These are phyloP conservation scores for Cheilosia pagana DNA, from an alignment of 2,888 invertebrate species.

Conservation along the genomic window DNA sequence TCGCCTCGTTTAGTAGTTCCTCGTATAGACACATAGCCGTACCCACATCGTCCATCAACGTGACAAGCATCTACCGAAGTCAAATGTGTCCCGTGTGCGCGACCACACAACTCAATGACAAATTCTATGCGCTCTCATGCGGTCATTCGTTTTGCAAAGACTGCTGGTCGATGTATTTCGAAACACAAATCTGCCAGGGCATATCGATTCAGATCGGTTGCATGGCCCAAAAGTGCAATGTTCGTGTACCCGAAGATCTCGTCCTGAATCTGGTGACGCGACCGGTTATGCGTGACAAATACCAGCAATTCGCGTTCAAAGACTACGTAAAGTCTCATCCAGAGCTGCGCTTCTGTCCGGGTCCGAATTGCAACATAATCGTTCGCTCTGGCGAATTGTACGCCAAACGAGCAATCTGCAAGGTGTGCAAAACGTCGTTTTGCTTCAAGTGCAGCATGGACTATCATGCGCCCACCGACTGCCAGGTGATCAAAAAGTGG, in stretches of 20 bases:
- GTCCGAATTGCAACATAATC: slow-evolving; percentile 96
- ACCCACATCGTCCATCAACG: slow-evolving; percentile 50
- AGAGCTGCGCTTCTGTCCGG: slow-evolving; percentile 95
- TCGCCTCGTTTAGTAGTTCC: slow-evolving; percentile 63
- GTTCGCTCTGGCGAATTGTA: slow-evolving; percentile 92
- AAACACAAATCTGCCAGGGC: slow-evolving; percentile 96
- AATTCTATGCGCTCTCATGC: slow-evolving; percentile 93
- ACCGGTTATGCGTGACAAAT: slow-evolving; percentile 93
- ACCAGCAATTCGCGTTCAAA: slow-evolving; percentile 97
- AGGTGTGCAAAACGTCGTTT: slow-evolving; percentile 93
- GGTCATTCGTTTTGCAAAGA: slow-evolving; percentile 97
- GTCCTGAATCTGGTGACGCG: slow-evolving; percentile 93
- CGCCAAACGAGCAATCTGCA: slow-evolving; percentile 94
- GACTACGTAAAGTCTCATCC: slow-evolving; percentile 98
- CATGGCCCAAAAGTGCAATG: slow-evolving; percentile 97
- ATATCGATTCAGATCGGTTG: slow-evolving; percentile 95
- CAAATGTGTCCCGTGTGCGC: slow-evolving; percentile 92
- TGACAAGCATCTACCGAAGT: slow-evolving; percentile 80
- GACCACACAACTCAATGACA: slow-evolving; percentile 86
- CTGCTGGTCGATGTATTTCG: slow-evolving; percentile 98
- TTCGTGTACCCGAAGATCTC: slow-evolving; percentile 98
- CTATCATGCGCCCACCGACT: slow-evolving; percentile 99
- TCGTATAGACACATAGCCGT: slow-evolving; percentile 56
- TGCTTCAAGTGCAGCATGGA: slow-evolving; percentile 98
- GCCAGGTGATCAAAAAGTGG: slow-evolving; percentile 97